Evolutionary conservation across 2,888 invertebrate species (phyloP).

Genomic region (Tenthredo scrophulariae): DNA sequence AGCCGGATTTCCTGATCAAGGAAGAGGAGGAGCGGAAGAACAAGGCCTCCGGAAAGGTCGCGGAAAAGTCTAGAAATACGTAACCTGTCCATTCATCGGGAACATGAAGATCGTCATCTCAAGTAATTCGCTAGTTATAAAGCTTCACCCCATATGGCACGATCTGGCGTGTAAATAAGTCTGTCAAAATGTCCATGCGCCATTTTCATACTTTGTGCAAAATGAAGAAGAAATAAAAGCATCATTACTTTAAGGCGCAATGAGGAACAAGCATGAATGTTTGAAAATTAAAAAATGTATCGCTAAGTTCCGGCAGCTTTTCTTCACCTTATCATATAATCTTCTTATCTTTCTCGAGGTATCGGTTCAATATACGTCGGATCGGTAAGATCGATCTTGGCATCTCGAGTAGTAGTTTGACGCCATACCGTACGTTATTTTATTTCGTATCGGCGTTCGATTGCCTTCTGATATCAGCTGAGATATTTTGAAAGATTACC

Average conservation of each 20-base stretch:
- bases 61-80: background rate
- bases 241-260: background rate
- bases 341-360: too few relatives aligned
- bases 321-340: background rate
- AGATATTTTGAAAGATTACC: background rate
- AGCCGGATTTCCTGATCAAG: constrained; percentile 75
- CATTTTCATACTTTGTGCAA: background rate
- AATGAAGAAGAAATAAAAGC: background rate
- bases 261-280: background rate
- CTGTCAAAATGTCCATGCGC: background rate
- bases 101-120: too few relatives aligned
- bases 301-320: background rate
- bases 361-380: background rate
- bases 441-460: background rate
- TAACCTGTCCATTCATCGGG: background rate
- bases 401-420: background rate
- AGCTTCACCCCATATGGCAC: too few relatives aligned
- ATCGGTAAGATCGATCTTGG: background rate
- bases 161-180: background rate
- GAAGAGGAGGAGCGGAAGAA: constrained; percentile 8
- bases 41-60: background rate
- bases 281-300: background rate
- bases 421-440: background rate
- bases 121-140: too few relatives aligned
- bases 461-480: background rate